Evolutionary conservation across 1,140 invertebrate genomes (phyloP), one percentile per base, ranked within the genome.

Genomic region (Drosophila nigromelanica): DNA sequence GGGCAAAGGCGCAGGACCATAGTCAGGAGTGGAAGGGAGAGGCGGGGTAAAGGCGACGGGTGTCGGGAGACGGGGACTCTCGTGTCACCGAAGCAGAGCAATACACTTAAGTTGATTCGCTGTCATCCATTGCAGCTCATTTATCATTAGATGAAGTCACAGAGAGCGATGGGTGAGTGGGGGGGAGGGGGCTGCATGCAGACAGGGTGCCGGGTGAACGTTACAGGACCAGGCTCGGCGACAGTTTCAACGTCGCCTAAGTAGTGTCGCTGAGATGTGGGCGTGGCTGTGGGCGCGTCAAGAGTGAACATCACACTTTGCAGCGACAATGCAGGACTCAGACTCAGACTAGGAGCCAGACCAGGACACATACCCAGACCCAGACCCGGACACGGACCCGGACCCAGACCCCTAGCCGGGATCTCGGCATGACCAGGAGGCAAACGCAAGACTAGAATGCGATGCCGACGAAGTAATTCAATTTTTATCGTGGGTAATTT

Each of bases 401-500:
- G 21, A 24, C 21, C 21, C 21, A 2, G 21, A 24, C 21, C 2
- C 11, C 14, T 11, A 54, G 33, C 35, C 51, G 15, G 14, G 45
- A 48, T 48, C 45, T 48, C 45, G 33, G 45, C 61, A 64, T 64
- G 60, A 50, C 51, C 68, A 71, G 52, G 48, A 51, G 55, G 35
- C 54, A 58, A 61, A 39, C 27, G 55, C 14, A 64, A 35, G 52
- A 60, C 43, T 59, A 42, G 55, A 71, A 42, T 50, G 47, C 40
- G 67, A 67, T 60, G 42, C 47, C 82, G 78, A 90, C 80, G 80
- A 90, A 90, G 83, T 90, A 90, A 90, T 90, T 90, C 89, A 90
- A 90, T 90, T 90, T 90, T 90, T 90, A 90, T 90, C 87, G 87
- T 90, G 87, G 89, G 89, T 90, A 90, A 90, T 90, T 90, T 90